phyloP scores from a whole-genome alignment of 2,888 invertebrate species.

The Tribolium freemani region DNA sequence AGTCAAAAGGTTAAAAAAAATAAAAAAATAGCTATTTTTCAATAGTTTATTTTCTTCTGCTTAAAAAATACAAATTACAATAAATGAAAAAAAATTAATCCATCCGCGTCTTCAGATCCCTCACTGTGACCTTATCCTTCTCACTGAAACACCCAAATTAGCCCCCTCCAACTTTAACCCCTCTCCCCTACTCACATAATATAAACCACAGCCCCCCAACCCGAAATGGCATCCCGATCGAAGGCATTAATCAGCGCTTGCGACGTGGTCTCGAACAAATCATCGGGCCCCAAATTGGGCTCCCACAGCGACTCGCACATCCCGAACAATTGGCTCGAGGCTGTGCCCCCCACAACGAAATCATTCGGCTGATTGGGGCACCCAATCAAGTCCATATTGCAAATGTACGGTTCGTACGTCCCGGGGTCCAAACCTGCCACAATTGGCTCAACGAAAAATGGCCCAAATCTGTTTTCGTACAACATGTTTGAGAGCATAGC shows the following conservation, averaged over 20 bases:
- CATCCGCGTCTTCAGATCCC: conserved; percentile 93
- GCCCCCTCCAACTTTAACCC: not conserved
- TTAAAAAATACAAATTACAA: conserved; percentile 10
- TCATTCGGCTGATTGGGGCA: conserved; percentile 92
- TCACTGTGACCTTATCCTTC: conserved; percentile 93
- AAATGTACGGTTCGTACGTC: conserved; percentile 88
- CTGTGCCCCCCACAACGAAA: conserved; percentile 98
- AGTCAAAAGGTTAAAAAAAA: no score
- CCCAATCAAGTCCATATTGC: conserved; percentile 96
- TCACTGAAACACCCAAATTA: conserved; percentile 72
- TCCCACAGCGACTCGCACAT: conserved; percentile 98
- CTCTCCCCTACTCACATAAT: conserved; percentile 76
- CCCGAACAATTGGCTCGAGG: conserved; percentile 88
- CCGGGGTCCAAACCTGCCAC: conserved; percentile 93
- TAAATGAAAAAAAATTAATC: conserved; percentile 75
- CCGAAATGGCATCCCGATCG: conserved; percentile 97
- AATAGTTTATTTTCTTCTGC: not conserved
- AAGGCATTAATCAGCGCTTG: conserved; percentile 96
- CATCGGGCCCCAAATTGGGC: conserved; percentile 90
- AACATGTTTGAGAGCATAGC: conserved; percentile 95
- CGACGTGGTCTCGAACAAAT: conserved; percentile 96
- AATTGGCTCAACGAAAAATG: conserved; percentile 97
- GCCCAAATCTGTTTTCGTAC: conserved; percentile 97
- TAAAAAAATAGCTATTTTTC: no score
- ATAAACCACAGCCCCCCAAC: conserved; percentile 98